Conservation (phyloP, 92 coral and sea anemone species). For the Plumapathes pennacea region DNA sequence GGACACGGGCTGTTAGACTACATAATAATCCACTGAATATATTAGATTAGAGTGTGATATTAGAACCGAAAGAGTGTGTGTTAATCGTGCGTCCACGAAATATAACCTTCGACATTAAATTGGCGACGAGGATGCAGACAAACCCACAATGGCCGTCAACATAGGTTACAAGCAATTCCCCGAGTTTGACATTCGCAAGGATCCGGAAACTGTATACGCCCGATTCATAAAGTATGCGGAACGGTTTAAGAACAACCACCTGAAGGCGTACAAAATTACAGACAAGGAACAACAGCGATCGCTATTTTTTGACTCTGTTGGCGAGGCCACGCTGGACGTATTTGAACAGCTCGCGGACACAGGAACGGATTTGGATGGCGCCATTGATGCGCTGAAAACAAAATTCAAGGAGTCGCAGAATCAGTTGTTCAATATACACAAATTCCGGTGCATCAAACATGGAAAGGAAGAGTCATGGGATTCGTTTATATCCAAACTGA, state of each 20-base stretch:
- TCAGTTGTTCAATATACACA: constrained; percentile 1
- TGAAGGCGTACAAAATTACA: constrained; percentile 3
- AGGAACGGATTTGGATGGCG: constrained; percentile 8
- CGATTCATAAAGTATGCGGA: constrained; percentile 4
- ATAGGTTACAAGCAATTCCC: constrained; percentile 8
- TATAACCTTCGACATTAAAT: not conserved
- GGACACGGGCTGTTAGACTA: too few relatives aligned
- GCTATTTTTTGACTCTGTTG: not conserved
- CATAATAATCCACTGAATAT: too few relatives aligned
- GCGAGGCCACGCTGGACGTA: constrained; percentile 3
- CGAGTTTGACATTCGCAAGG: constrained; percentile 2
- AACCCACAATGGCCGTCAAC: constrained; percentile 3
- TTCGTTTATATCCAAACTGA: constrained; percentile 6
- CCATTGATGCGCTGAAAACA: not conserved
- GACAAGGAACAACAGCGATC: constrained; percentile 6
- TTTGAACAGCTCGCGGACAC: not conserved
- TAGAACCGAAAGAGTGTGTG: too few relatives aligned
- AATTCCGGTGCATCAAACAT: constrained; percentile 1
- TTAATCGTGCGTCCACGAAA: too few relatives aligned
- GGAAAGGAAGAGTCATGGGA: constrained; percentile 8
- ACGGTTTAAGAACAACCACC: constrained; percentile 9
- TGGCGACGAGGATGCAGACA: not conserved
- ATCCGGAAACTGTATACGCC: constrained; percentile 12
- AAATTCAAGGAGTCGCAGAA: constrained; percentile 10
- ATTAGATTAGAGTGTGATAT: too few relatives aligned